These are phyloP conservation scores for Orthosia incerta DNA, from an alignment of 2,888 invertebrate species.

Conservation along the genomic window DNA sequence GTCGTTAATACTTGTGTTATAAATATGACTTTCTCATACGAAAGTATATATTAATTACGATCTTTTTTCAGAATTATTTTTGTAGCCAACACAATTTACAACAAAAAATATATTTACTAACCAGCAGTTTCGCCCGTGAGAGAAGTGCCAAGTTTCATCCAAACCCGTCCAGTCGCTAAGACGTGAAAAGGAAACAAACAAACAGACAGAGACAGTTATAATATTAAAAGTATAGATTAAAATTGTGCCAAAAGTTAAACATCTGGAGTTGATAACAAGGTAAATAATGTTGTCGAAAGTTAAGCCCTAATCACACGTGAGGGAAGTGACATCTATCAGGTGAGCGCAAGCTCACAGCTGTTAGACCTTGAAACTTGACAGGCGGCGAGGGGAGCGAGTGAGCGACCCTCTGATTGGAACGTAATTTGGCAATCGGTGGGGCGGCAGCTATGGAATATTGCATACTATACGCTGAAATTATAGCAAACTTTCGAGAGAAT, in stretches of 20 bases:
- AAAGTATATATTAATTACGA: no score
- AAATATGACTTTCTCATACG: no score
- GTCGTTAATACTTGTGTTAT: background rate
- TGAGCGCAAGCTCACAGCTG: conserved; percentile 55
- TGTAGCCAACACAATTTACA: background rate
- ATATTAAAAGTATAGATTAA: no score
- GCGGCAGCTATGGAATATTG: conserved; percentile 18
- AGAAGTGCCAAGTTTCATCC: no score
- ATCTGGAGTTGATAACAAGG: background rate
- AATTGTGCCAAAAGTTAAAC: background rate
- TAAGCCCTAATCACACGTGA: conserved; percentile 17
- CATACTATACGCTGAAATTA: background rate
- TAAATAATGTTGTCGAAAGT: conserved; percentile 18
- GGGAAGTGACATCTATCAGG: conserved; percentile 53
- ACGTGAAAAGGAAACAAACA: no score
- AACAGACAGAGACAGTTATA: no score
- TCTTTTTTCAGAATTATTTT: background rate
- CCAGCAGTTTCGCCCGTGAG: no score
- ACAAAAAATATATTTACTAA: no score
- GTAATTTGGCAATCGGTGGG: conserved; percentile 51
- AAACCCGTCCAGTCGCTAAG: no score
- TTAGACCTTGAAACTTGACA: conserved; percentile 60
- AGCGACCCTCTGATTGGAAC: conserved; percentile 52
- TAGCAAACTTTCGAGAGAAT: conserved; percentile 4
- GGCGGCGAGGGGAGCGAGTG: conserved; percentile 46